These are phyloP conservation scores for Pterocles orientalis DNA, from an alignment of 2,113 vertebrate species.

Conservation along the genomic window DNA sequence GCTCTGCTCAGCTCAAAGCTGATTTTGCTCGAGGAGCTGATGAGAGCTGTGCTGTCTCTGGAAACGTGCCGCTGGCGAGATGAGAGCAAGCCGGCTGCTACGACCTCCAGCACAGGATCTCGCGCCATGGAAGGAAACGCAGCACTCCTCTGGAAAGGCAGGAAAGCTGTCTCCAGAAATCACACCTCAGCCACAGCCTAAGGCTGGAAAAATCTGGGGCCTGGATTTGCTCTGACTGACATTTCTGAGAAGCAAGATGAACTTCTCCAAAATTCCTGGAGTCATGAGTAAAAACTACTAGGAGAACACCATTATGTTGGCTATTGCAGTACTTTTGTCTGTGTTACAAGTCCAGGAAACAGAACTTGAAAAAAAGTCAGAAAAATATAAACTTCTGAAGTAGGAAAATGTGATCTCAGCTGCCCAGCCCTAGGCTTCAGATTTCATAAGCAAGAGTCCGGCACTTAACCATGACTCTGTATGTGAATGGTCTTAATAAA, in stretches of 20 bases:
- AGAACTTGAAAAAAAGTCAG: not conserved
- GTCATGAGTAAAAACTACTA: not conserved
- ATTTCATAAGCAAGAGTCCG: not conserved
- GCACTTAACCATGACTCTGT: not conserved
- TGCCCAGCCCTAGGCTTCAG: not conserved
- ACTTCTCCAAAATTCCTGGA: not conserved
- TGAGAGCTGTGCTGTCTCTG: not conserved
- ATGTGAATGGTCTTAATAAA: not conserved
- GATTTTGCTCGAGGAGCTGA: not conserved
- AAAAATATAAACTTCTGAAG: not conserved
- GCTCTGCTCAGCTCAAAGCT: not conserved
- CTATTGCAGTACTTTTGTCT: not conserved
- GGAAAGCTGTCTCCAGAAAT: conserved; percentile 11
- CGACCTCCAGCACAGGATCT: not conserved
- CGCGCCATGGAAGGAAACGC: not conserved
- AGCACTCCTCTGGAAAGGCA: not conserved
- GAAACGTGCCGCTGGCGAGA: not conserved
- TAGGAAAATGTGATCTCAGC: not conserved
- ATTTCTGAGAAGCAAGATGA: not conserved
- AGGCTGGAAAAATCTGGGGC: not conserved
- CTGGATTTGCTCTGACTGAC: not conserved
- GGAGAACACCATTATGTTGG: not conserved
- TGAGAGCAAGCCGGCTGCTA: not conserved
- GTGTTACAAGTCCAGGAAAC: not conserved
- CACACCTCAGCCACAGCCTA: not conserved